Percentiles rank a stretch among this genome's conserved stretches.
Evolutionary conservation across 2,113 vertebrate genomes (phyloP).

Genomic region (Saguinus midas): DNA sequence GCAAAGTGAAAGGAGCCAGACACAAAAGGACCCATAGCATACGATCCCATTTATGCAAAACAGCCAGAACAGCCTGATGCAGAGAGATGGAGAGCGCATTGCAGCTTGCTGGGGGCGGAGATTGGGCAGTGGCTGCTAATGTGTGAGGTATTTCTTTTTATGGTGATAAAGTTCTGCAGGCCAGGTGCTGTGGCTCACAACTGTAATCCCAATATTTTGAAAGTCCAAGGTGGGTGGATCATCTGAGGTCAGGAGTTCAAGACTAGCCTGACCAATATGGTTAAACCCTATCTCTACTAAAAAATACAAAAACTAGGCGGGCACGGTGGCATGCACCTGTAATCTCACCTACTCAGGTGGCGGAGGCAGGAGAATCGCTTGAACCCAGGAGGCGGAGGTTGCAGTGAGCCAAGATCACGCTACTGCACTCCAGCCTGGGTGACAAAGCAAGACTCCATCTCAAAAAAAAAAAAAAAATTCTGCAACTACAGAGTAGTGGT

Average conservation of each 20-base stretch:
- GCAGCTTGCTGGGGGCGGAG: background rate
- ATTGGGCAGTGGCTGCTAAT: background rate
- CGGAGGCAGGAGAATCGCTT: background rate
- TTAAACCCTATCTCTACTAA: background rate
- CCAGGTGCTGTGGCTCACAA: background rate
- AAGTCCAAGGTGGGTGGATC: background rate
- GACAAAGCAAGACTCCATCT: background rate
- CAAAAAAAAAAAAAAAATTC: background rate
- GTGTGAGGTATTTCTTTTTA: accelerated
- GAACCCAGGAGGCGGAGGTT: background rate
- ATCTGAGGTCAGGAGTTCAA: background rate
- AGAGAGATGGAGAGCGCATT: accelerated
- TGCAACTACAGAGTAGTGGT: background rate
- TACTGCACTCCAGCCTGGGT: background rate
- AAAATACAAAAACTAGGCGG: background rate
- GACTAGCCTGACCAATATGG: background rate
- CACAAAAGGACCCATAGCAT: background rate
- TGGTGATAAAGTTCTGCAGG: background rate
- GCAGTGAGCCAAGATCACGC: background rate
- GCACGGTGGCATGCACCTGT: too few species aligned
- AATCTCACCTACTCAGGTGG: background rate
- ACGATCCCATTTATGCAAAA: accelerated
- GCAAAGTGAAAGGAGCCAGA: background rate
- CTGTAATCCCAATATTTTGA: background rate
- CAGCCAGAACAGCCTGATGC: accelerated